phyloP scores from a whole-genome alignment of 2,113 vertebrate genomes.

The Serilophus lunatus region DNA sequence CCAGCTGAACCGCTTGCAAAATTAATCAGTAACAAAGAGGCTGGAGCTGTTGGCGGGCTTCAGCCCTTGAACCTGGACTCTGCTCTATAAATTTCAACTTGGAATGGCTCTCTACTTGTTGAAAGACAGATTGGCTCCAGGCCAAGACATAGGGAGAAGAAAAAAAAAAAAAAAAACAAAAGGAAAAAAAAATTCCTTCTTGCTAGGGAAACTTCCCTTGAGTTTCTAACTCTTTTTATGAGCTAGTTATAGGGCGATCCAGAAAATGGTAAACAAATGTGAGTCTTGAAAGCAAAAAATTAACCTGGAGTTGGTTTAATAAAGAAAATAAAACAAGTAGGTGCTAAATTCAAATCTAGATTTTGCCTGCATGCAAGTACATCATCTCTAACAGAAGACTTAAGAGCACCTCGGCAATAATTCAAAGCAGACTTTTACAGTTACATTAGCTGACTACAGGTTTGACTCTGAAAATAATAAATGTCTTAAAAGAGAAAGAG shows the following conservation, averaged over 20 bases:
- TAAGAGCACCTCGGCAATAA: conserved; percentile 11
- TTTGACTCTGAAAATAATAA: conserved; percentile 60
- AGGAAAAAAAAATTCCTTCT: conserved; percentile 25
- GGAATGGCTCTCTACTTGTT: conserved; percentile 69
- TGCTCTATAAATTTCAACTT: conserved; percentile 78
- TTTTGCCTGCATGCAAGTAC: neutral
- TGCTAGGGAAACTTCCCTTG: conserved; percentile 66
- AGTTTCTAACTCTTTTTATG: conserved; percentile 63
- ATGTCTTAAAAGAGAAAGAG: conserved; percentile 40
- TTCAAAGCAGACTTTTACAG: conserved; percentile 55
- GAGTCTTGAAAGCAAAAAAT: neutral
- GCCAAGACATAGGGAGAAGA: conserved; percentile 50
- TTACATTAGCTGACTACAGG: conserved; percentile 52
- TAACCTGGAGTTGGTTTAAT: neutral
- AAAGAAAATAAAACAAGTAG: conserved; percentile 58
- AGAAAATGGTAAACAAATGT: neutral
- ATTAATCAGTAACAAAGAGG: conserved; percentile 75
- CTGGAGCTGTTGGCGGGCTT: conserved; percentile 65
- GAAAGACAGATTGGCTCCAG: conserved; percentile 66
- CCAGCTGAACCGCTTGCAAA: conserved; percentile 67
- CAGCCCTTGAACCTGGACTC: conserved; percentile 81
- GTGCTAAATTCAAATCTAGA: conserved; percentile 32
- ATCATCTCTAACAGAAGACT: neutral
- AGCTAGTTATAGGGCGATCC: conserved; percentile 54
- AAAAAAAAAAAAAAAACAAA: neutral